Evolutionary conservation across 2,113 vertebrate genomes (phyloP), one percentile per base, ranked within the genome.

Genomic region (Lasiurus borealis): DNA sequence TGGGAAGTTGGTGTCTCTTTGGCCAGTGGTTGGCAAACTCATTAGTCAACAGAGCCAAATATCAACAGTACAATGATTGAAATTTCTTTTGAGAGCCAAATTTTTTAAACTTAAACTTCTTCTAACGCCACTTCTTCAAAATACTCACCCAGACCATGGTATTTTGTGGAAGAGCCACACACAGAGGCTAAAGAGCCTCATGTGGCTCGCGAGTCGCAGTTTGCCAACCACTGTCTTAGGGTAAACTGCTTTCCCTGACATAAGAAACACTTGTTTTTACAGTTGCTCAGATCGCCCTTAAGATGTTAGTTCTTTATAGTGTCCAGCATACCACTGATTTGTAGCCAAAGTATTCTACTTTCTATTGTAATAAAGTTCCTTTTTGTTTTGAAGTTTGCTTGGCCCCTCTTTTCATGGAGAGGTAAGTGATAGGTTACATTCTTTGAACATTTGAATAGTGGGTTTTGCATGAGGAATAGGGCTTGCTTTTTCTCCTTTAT

Each of bases 331-430:
- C 73, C n/a, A 82, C 59, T 93, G 25, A 92, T 85, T 90, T 85
- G 68, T 88, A 93, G 75, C 73, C 66, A 87, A 64, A 90, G 40
- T 86, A 29, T 86, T 91, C 71, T 91, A 9, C 59, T 94, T 96
- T 88, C 31, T 95, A 5, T 96, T 97, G 91, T 96, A 97, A 94
- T 96, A 85, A 96, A 96, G 93, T 95, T 97, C 94, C 86, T 94
- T 97, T 97, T 93, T 97, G 93, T 97, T 97, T 97, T 97, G 95
- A 97, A 97, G 97, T 97, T 96, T 97, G 95, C 97, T 95, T 89
- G 96, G 95, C 94, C 80, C 95, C 76, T 95, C 83, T 96, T 96
- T 97, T 85, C 95, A 25, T 93, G 95, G 76, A 96, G 88, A 97
- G 96, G 96, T 97, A 97, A 97, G 97, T 97, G 94, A 62, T 97